Conservation (phyloP, 2,888 invertebrate species). For the Synanthedon myopaeformis region DNA sequence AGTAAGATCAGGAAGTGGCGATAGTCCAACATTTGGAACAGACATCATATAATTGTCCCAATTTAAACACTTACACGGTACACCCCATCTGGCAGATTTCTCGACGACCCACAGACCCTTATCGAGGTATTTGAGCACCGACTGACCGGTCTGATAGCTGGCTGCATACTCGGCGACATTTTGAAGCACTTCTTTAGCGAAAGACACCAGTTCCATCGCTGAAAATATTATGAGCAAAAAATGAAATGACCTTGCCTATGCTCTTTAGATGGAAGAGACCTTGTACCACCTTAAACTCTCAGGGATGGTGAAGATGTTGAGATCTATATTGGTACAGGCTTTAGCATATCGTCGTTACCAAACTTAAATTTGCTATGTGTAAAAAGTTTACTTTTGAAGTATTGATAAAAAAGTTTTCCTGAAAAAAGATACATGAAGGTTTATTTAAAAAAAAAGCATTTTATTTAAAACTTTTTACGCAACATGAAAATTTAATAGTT, state of each 20-base stretch:
- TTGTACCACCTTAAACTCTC: background rate
- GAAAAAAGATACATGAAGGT: too few species aligned
- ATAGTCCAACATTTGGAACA: background rate
- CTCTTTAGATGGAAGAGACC: background rate
- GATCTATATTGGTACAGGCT: too few species aligned
- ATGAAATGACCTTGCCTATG: background rate
- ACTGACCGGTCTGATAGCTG: slow-evolving; percentile 59
- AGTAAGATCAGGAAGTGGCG: too few species aligned
- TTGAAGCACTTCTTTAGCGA: slow-evolving; percentile 42
- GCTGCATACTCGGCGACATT: slow-evolving; percentile 44
- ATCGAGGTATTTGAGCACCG: slow-evolving; percentile 49
- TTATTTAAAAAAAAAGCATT: too few species aligned
- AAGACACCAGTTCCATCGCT: slow-evolving; percentile 51
- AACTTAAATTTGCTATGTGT: too few species aligned
- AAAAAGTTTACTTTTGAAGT: too few species aligned
- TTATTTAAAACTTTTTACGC: too few species aligned
- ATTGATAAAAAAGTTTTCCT: too few species aligned
- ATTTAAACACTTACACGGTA: slow-evolving; percentile 38
- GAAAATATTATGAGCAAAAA: slow-evolving; percentile 8
- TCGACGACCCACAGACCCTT: slow-evolving; percentile 65
- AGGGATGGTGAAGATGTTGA: background rate
- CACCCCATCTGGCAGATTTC: slow-evolving; percentile 70
- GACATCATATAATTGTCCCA: background rate
- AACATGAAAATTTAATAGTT: too few species aligned
- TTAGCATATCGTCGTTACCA: too few species aligned